These are phyloP conservation scores for Parasteatoda lunata DNA, from an alignment of 2,888 invertebrate species.

Conservation along the genomic window DNA sequence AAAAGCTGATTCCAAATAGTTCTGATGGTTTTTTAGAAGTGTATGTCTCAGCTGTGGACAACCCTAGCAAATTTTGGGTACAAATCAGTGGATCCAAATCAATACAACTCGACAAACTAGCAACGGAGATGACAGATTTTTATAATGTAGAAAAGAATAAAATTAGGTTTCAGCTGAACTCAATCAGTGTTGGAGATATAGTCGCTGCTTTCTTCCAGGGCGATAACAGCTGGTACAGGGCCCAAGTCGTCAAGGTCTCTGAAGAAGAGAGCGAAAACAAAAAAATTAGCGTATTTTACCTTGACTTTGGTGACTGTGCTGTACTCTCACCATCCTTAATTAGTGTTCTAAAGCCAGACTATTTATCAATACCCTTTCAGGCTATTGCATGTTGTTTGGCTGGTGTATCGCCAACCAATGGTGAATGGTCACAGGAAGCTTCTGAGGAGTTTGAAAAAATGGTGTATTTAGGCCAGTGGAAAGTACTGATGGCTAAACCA, in stretches of 20 bases:
- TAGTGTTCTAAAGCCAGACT: constrained; percentile 72
- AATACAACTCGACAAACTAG: constrained; percentile 84
- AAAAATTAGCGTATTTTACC: constrained; percentile 73
- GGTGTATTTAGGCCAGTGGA: constrained; percentile 81
- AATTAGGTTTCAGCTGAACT: constrained; percentile 8
- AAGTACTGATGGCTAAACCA: constrained; percentile 83
- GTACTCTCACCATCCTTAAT: constrained; percentile 71
- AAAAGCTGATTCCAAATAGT: constrained; percentile 38
- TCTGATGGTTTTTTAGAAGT: constrained; percentile 83
- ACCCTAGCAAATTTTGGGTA: constrained; percentile 88
- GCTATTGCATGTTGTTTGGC: constrained; percentile 74
- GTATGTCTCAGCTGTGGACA: constrained; percentile 88
- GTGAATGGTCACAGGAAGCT: constrained; percentile 71
- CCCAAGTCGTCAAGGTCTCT: constrained; percentile 79
- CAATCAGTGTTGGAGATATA: constrained; percentile 81
- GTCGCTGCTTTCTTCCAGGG: constrained; percentile 88
- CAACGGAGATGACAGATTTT: constrained; percentile 87
- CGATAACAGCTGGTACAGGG: constrained; percentile 86
- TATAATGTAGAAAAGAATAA: constrained; percentile 77
- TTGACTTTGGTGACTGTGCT: constrained; percentile 74
- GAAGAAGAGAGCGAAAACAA: constrained; percentile 78
- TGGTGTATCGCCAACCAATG: constrained; percentile 67
- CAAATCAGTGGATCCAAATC: constrained; percentile 83
- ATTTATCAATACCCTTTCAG: constrained; percentile 74
- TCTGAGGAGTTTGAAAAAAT: constrained; percentile 74